Conservation (phyloP, 2,888 invertebrate genomes). For the Cryptocephalus primarius region DNA sequence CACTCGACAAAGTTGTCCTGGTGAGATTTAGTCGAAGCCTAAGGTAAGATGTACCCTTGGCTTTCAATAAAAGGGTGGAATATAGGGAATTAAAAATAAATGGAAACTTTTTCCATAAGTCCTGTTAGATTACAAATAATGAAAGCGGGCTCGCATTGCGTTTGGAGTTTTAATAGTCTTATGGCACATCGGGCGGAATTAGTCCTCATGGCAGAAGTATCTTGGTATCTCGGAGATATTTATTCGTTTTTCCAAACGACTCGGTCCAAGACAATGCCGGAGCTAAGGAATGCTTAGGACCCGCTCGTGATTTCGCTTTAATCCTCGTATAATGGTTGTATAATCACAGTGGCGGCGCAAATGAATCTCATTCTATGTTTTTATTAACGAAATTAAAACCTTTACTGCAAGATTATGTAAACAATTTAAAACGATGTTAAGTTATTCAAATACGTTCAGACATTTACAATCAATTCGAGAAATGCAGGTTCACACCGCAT, state of each 20-base stretch:
- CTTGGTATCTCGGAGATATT: constrained; percentile 32
- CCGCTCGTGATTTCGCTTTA: constrained; percentile 38
- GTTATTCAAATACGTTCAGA: too few species aligned
- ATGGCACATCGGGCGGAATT: constrained; percentile 37
- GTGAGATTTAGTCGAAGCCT: constrained; percentile 22
- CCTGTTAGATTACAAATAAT: constrained; percentile 40
- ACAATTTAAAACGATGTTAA: too few species aligned
- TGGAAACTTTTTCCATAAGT: constrained; percentile 41
- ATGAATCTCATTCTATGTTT: background rate
- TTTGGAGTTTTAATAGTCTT: constrained; percentile 41
- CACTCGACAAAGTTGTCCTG: constrained; percentile 21
- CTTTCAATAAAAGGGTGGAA: constrained; percentile 39
- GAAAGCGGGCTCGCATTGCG: constrained; percentile 37
- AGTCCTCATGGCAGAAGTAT: constrained; percentile 31
- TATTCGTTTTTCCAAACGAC: constrained; percentile 41
- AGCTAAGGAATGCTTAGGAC: constrained; percentile 24
- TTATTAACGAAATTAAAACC: background rate
- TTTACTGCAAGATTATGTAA: background rate
- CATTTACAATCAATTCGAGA: too few species aligned
- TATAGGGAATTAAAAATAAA: constrained; percentile 41
- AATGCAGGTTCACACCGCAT: too few species aligned
- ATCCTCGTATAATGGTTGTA: constrained; percentile 43
- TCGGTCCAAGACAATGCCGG: constrained; percentile 38
- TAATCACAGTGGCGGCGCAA: constrained; percentile 22
- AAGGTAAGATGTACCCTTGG: constrained; percentile 27